Conservation (phyloP, 2,888 invertebrate genomes). For the Pheosia gnoma region DNA sequence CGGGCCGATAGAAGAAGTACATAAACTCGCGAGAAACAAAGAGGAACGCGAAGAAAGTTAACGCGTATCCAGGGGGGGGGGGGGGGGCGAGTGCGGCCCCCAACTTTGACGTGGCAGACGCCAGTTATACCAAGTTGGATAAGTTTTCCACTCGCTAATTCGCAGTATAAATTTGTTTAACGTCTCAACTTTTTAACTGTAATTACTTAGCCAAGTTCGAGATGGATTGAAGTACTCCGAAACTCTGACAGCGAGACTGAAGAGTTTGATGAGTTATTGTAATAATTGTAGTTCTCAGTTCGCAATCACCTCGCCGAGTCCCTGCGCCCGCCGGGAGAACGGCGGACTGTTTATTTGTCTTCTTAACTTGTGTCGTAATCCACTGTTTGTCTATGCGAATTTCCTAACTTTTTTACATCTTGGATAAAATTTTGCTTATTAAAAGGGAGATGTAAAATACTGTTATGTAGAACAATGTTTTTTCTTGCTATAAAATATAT, state of each 20-base stretch:
- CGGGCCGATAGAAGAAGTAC: conserved; percentile 59
- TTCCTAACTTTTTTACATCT: not conserved
- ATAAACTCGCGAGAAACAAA: conserved; percentile 73
- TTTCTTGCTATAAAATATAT: not conserved
- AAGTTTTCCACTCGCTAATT: conserved; percentile 79
- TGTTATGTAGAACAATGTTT: not conserved
- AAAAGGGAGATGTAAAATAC: not conserved
- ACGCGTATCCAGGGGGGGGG: conserved; percentile 55
- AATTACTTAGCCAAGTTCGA: conserved; percentile 76
- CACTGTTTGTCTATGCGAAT: conserved; percentile 1
- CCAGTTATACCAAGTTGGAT: conserved; percentile 65
- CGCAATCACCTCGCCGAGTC: conserved; percentile 23
- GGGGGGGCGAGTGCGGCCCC: conserved; percentile 55
- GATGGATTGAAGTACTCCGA: conserved; percentile 72
- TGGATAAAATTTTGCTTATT: not conserved
- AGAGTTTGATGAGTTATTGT: conserved; percentile 61
- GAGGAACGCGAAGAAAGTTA: conserved; percentile 71
- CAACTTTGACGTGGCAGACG: conserved; percentile 76
- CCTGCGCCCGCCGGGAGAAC: conserved; percentile 13
- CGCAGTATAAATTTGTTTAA: conserved; percentile 83
- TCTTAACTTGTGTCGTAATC: conserved; percentile 16
- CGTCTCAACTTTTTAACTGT: conserved; percentile 82
- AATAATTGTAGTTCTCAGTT: conserved; percentile 48
- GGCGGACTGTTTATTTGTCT: conserved; percentile 25
- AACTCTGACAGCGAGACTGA: conserved; percentile 56